Conservation (phyloP, 2,113 vertebrate genomes). For the Bubo blakistoni region DNA sequence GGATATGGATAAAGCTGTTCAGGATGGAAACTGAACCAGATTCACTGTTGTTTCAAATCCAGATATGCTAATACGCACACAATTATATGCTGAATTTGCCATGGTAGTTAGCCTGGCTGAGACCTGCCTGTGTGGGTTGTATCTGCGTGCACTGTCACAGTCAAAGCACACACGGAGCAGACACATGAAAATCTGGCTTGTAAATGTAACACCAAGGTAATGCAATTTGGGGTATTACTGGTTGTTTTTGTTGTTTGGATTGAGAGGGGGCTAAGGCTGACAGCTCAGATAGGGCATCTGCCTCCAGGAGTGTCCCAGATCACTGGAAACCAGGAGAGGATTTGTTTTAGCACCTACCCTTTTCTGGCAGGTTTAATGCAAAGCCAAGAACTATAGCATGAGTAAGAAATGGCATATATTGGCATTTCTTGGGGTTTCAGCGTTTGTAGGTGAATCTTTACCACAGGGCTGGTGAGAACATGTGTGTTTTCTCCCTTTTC, state of each 20-base stretch:
- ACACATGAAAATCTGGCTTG: neutral
- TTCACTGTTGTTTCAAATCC: neutral
- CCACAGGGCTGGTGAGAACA: neutral
- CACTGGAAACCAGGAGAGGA: neutral
- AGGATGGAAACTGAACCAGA: neutral
- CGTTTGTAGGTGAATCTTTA: neutral
- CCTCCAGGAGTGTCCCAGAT: neutral
- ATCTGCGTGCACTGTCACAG: fast-evolving
- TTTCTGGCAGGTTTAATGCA: neutral
- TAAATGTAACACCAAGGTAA: neutral
- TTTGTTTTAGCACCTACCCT: neutral
- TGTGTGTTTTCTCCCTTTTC: neutral
- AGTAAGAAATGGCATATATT: neutral
- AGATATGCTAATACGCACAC: neutral
- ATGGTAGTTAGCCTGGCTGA: neutral
- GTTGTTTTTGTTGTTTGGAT: neutral
- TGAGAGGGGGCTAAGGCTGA: neutral
- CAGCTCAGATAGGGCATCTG: neutral
- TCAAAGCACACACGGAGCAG: neutral
- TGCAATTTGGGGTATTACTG: neutral
- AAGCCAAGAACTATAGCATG: neutral
- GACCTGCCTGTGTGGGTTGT: neutral
- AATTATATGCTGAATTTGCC: fast-evolving
- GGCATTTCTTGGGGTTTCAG: neutral
- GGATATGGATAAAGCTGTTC: neutral